Evolutionary conservation across 2,888 invertebrate genomes (phyloP).

Genomic region (Dynastes hyllus): DNA sequence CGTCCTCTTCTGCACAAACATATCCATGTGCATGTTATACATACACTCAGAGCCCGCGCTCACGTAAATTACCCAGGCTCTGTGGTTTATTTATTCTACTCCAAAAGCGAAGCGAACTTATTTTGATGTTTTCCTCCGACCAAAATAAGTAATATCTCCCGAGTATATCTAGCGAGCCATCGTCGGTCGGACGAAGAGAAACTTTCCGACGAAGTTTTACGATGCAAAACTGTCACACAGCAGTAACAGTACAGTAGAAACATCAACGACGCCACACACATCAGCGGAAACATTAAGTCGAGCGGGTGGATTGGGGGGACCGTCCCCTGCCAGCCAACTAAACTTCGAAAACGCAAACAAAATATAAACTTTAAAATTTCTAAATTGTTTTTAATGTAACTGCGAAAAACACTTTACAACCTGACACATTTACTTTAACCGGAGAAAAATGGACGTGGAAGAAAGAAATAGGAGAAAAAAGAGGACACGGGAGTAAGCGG

Average conservation of each 20-base stretch:
- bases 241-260: background rate
- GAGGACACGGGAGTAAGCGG: background rate
- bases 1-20: too few relatives aligned
- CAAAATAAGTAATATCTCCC: conserved; percentile 15
- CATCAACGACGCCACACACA: conserved; percentile 11
- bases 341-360: conserved; percentile 34
- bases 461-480: background rate
- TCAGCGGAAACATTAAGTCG: conserved; percentile 15
- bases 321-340: too few relatives aligned
- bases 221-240: conserved; percentile 8
- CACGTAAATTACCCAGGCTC: too few relatives aligned
- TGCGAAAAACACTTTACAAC: conserved; percentile 56
- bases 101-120: background rate
- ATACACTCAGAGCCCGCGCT: too few relatives aligned
- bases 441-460: background rate
- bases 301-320: background rate
- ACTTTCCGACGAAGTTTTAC: conserved; percentile 3
- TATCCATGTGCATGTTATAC: too few relatives aligned
- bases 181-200: background rate
- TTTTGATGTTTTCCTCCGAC: background rate
- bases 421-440: conserved; percentile 52
- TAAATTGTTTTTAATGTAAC: conserved; percentile 60
- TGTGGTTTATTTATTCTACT: too few relatives aligned
- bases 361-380: conserved; percentile 55
- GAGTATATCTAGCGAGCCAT: background rate